These are phyloP conservation scores for Varanus komodoensis DNA, from an alignment of 2,113 vertebrate genomes.

Conservation along the genomic window DNA sequence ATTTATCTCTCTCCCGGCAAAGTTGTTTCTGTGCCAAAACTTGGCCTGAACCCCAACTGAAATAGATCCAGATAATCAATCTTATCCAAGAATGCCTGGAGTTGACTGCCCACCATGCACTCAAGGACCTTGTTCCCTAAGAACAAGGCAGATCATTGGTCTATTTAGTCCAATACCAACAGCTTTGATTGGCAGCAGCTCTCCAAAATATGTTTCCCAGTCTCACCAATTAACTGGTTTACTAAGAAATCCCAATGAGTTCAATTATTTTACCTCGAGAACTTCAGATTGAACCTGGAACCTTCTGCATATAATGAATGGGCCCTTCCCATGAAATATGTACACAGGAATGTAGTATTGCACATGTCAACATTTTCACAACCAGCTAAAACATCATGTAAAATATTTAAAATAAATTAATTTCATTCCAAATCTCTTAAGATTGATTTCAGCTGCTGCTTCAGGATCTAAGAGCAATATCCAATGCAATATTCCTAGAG, in stretches of 20 bases:
- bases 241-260: not conserved
- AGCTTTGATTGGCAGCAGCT: not conserved
- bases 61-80: too few relatives aligned
- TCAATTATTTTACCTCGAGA: too few relatives aligned
- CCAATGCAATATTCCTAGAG: not conserved
- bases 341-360: not conserved
- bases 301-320: not conserved
- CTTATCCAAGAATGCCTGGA: too few relatives aligned
- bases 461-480: not conserved
- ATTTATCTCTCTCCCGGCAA: too few relatives aligned
- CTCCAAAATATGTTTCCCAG: not conserved
- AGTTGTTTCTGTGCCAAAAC: too few relatives aligned
- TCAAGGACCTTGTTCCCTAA: not conserved
- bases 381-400: constrained; percentile 12
- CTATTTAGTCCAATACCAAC: not conserved
- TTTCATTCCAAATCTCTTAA: constrained; percentile 10
- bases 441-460: not conserved
- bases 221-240: not conserved
- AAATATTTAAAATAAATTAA: constrained; percentile 4
- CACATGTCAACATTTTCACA: not conserved
- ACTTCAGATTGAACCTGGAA: not conserved
- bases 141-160: not conserved
- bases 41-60: too few relatives aligned
- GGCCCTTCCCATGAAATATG: not conserved
- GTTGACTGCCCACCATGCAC: too few relatives aligned